A percentile compares a stretch with the other conserved stretches of the same genome.
Evolutionary conservation across 2,797 vertebrate genomes (phyloP).

Genomic region (Gambusia yucatana): DNA sequence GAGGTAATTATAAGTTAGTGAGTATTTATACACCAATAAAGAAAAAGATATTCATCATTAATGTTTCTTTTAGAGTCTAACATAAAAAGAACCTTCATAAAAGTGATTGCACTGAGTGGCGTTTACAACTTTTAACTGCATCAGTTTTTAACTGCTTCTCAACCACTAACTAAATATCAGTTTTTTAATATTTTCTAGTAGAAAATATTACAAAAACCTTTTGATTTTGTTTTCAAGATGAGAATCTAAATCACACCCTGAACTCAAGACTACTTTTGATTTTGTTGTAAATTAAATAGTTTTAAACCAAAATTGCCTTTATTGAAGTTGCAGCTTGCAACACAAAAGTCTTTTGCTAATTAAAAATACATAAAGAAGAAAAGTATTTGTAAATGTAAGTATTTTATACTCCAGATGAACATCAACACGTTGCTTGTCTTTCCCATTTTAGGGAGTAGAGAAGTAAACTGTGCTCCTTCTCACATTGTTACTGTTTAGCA

Average conservation of each 20-base stretch:
- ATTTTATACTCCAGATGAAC: neutral
- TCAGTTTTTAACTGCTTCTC: too few relatives aligned
- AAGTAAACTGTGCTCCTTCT: neutral
- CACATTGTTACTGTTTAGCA: neutral
- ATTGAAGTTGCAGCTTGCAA: neutral
- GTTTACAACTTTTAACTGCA: conserved; percentile 9
- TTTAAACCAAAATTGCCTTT: neutral
- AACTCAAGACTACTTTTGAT: neutral
- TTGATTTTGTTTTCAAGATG: neutral
- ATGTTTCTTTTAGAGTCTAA: conserved; percentile 19
- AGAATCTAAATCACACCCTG: neutral
- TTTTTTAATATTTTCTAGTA: neutral
- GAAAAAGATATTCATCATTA: neutral
- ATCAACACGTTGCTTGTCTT: neutral
- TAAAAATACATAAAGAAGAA: neutral
- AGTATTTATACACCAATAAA: neutral
- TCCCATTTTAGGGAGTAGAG: neutral
- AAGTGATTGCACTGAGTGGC: conserved; percentile 13
- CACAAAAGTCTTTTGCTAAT: neutral
- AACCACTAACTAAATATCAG: too few relatives aligned
- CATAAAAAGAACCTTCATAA: neutral
- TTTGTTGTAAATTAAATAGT: neutral
- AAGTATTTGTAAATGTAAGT: neutral
- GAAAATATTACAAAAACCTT: neutral
- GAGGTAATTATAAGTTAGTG: conserved; percentile 4